Evolutionary conservation across 2,113 vertebrate species (phyloP).

Genomic region (Apodemus sylvaticus): DNA sequence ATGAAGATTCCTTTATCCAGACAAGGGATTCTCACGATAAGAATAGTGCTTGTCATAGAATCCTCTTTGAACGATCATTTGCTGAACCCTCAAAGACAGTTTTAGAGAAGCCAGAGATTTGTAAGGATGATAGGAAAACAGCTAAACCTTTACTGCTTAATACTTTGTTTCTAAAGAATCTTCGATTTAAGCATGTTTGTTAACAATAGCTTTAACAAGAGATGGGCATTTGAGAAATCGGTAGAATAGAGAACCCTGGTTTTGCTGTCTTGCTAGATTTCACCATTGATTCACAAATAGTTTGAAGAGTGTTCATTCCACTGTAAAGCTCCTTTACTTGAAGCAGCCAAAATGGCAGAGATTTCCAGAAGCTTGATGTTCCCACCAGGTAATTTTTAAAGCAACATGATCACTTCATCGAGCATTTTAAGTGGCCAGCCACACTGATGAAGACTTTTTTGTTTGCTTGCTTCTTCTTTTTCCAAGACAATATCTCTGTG

Average conservation of each 20-base stretch:
- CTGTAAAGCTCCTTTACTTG: background rate
- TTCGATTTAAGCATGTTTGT: background rate
- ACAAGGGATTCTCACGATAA: background rate
- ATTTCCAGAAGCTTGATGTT: background rate
- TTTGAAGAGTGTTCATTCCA: background rate
- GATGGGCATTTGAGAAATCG: background rate
- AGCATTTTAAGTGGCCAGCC: background rate
- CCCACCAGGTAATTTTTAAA: background rate
- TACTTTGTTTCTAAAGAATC: background rate
- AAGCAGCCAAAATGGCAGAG: background rate
- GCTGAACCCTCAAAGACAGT: background rate
- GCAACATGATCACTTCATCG: background rate
- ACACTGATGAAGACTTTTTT: background rate
- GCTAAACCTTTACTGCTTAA: background rate
- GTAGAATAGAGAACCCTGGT: background rate
- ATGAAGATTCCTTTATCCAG: background rate
- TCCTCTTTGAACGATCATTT: background rate
- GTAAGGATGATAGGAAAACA: background rate
- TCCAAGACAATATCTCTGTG: background rate
- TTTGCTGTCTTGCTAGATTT: background rate
- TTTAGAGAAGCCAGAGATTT: background rate
- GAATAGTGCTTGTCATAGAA: background rate
- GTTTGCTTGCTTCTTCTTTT: background rate
- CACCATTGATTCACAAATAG: background rate
- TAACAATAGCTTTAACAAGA: constrained; percentile 23